A percentile compares a stretch with the other conserved stretches of the same genome.
phyloP scores from a whole-genome alignment of 1,140 invertebrate species.

The Drosophila miranda region DNA sequence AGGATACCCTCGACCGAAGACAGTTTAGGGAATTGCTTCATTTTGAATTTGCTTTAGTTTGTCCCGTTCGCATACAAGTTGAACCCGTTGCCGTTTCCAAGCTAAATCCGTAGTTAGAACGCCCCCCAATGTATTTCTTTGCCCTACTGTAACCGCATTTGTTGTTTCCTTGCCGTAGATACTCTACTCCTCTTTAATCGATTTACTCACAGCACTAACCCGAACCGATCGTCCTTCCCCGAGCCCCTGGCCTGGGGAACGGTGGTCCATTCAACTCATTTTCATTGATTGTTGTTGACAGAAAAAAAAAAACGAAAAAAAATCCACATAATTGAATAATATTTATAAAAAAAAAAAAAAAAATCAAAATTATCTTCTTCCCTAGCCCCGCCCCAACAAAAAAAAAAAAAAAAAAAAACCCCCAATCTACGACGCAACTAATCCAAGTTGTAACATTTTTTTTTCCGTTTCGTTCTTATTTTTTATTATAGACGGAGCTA shows the following conservation, averaged over 20 bases:
- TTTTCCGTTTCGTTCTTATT: conserved; percentile 55
- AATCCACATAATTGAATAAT: conserved; percentile 44
- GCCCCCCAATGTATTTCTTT: conserved; percentile 24
- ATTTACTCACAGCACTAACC: conserved; percentile 51
- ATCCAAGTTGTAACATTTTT: conserved; percentile 77
- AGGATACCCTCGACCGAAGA: conserved; percentile 15
- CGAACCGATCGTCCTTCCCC: conserved; percentile 25
- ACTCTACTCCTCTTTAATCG: conserved; percentile 15
- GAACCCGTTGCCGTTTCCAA: conserved; percentile 10
- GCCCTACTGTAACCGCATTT: conserved; percentile 15
- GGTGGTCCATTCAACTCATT: conserved; percentile 25
- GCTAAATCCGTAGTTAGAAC: conserved; percentile 38
- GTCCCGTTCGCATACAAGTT: conserved; percentile 4
- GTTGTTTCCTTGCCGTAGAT: conserved; percentile 45
- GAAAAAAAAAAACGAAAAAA: conserved; percentile 35
- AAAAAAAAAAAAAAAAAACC: conserved; percentile 33
- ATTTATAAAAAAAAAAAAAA: conserved; percentile 34
- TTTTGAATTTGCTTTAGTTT: conserved; percentile 35
- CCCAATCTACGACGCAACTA: conserved; percentile 66
- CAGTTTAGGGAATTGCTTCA: conserved; percentile 19
- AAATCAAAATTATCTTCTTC: conserved; percentile 23
- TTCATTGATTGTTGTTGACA: conserved; percentile 61
- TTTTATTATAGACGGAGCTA: conserved; percentile 78
- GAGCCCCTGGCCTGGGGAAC: not conserved
- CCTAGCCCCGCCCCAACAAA: conserved; percentile 26